phyloP scores from a whole-genome alignment of 2,113 vertebrate genomes.

The Phylloscopus trochiloides region DNA sequence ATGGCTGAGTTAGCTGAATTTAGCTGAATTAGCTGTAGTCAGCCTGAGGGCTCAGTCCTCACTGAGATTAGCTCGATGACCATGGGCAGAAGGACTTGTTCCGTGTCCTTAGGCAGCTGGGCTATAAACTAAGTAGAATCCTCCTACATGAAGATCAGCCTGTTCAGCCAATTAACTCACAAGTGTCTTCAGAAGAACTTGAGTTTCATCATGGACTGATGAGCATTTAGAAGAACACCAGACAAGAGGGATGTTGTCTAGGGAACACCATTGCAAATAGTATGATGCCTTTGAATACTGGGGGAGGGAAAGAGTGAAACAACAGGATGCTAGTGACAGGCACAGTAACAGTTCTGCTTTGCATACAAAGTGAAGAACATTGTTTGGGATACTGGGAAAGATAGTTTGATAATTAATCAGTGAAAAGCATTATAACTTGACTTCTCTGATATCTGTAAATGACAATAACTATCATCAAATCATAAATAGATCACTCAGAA shows the following conservation, averaged over 20 bases:
- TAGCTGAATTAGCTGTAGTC: not conserved
- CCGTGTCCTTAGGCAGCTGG: not conserved
- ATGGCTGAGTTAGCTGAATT: not conserved
- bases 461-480: not conserved
- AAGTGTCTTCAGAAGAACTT: not conserved
- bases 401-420: not conserved
- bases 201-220: not conserved
- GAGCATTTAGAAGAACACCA: not conserved
- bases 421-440: not conserved
- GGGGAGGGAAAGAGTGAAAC: not conserved
- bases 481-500: not conserved
- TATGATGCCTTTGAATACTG: not conserved
- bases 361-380: not conserved
- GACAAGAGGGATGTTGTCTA: not conserved
- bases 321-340: not conserved
- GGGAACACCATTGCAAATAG: not conserved
- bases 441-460: not conserved
- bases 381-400: not conserved
- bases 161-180: not conserved
- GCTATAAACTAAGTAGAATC: not conserved
- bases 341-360: not conserved
- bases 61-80: not conserved
- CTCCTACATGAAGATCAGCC: not conserved
- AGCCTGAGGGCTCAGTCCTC: not conserved
- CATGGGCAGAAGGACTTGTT: not conserved